Conservation (phyloP, 2,797 vertebrate species). For the Eidolon dupreanum region DNA sequence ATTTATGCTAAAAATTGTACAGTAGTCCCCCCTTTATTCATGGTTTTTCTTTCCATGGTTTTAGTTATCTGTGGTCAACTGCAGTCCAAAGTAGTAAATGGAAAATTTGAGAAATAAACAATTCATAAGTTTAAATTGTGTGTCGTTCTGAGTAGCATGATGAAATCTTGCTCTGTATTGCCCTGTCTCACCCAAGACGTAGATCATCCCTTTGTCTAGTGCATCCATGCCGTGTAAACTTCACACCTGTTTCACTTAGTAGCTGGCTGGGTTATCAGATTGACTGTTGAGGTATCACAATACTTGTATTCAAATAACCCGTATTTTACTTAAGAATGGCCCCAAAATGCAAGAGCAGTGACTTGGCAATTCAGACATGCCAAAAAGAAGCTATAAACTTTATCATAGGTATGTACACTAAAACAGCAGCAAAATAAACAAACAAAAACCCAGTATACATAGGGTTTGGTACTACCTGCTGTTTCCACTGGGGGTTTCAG, state of each 20-base stretch:
- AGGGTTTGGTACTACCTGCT: not conserved
- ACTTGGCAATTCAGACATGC: not conserved
- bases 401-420: not conserved
- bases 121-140: not conserved
- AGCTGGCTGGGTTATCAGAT: not conserved
- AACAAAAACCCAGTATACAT: not conserved
- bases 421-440: too few species aligned
- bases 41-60: not conserved
- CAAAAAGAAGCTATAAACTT: not conserved
- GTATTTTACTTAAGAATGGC: not conserved
- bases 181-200: too few species aligned
- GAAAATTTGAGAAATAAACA: not conserved
- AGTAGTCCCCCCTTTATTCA: not conserved
- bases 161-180: not conserved
- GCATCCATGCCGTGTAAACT: not conserved
- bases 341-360: not conserved
- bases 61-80: not conserved
- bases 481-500: not conserved
- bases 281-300: not conserved
- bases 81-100: not conserved
- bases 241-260: not conserved
- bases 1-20: not conserved
- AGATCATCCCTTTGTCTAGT: not conserved
- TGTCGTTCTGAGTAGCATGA: not conserved
- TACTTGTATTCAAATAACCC: not conserved